phyloP scores from a whole-genome alignment of 2,797 vertebrate genomes.

The Spinus pinus region DNA sequence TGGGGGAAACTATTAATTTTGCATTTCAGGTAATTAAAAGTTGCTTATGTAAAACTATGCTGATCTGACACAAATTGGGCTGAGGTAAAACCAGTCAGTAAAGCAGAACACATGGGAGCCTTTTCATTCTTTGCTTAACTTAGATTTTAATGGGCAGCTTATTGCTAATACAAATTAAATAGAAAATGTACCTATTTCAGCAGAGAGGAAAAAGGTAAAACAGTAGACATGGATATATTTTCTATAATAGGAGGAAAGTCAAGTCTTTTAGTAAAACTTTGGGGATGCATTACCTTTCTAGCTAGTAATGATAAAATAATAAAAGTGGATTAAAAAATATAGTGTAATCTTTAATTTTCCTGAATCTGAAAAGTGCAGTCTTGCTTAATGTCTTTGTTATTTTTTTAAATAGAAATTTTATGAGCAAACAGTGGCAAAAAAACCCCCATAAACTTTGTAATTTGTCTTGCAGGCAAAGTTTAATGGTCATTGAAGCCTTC shows the following conservation, averaged over 20 bases:
- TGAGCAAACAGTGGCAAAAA: background rate
- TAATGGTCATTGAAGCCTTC: background rate
- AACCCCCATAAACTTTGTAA: background rate
- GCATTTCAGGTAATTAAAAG: background rate
- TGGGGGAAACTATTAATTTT: background rate
- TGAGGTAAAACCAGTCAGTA: background rate
- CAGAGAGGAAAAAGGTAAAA: background rate
- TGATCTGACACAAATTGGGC: background rate
- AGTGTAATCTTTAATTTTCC: background rate
- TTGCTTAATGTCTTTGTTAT: background rate
- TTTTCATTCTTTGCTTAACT: background rate
- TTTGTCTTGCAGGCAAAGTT: background rate
- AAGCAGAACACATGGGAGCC: background rate
- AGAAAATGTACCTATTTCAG: background rate
- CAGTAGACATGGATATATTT: background rate
- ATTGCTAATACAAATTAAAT: background rate
- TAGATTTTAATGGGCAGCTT: background rate
- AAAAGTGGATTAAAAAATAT: background rate
- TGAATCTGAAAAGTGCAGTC: background rate
- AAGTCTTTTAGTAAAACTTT: background rate
- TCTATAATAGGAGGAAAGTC: background rate
- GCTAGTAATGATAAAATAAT: background rate
- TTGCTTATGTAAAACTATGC: background rate
- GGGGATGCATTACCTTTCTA: background rate
- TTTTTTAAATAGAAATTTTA: background rate